Percentiles rank a stretch among this genome's conserved stretches.
These are phyloP conservation scores for Crocuta crocuta DNA, from an alignment of 2,113 vertebrate species.

Conservation along the genomic window DNA sequence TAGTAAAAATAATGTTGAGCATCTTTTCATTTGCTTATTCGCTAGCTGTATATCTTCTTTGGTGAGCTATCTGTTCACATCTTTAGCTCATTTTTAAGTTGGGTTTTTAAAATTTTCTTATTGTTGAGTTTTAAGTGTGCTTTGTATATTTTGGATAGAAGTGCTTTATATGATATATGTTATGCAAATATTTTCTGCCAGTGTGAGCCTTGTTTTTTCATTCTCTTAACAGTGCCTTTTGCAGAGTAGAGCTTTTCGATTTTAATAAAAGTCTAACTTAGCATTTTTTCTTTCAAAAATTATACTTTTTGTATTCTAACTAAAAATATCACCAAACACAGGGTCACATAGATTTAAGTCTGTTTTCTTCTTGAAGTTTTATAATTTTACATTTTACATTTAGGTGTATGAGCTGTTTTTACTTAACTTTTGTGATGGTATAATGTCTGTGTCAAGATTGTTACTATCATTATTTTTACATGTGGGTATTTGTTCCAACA, in stretches of 20 bases:
- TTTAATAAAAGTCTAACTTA: neutral
- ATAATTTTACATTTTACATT: neutral
- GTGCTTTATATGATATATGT: neutral
- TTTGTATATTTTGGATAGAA: neutral
- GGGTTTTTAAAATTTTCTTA: neutral
- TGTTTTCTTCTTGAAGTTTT: neutral
- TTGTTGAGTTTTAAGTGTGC: neutral
- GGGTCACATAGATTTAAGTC: neutral
- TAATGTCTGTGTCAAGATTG: neutral
- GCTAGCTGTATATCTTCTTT: neutral
- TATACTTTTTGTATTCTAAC: neutral
- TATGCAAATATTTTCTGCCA: slow-evolving; percentile 40
- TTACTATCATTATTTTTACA: neutral
- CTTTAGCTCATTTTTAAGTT: neutral
- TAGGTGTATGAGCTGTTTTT: neutral
- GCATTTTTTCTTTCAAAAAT: neutral
- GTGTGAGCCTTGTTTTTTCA: neutral
- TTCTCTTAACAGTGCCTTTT: neutral
- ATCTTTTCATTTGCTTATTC: neutral
- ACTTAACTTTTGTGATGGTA: neutral
- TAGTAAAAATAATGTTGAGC: neutral
- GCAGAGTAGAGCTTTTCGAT: neutral
- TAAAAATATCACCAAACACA: neutral
- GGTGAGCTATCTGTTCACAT: neutral
- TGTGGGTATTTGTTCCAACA: neutral